Conservation (phyloP, 2,797 vertebrate species). For the Platalea minor region DNA sequence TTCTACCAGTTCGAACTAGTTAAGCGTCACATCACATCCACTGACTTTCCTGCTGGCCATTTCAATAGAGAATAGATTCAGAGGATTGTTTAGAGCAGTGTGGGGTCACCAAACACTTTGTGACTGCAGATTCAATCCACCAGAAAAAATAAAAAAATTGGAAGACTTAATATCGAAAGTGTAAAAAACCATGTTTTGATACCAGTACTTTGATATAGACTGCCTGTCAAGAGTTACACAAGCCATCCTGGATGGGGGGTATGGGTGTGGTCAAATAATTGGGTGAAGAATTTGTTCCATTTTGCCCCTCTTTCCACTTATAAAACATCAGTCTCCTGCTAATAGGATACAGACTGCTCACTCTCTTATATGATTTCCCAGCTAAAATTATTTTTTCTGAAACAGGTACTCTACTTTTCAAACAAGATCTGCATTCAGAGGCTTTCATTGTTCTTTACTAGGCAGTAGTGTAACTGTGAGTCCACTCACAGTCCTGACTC, state of each 20-base stretch:
- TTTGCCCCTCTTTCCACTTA: neutral
- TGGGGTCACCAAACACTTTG: neutral
- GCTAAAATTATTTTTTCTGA: neutral
- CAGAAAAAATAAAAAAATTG: too few species aligned
- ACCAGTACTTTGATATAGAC: neutral
- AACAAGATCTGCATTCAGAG: neutral
- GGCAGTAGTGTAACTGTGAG: neutral
- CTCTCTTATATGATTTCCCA: neutral
- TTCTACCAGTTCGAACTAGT: neutral
- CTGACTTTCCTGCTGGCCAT: neutral
- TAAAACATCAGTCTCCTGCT: neutral
- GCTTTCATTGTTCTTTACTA: neutral
- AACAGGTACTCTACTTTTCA: neutral
- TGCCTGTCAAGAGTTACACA: neutral
- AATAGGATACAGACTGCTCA: neutral
- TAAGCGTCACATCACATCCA: neutral
- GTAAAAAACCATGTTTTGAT: neutral
- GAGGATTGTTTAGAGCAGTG: neutral
- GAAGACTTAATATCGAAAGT: neutral
- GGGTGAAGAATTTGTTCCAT: neutral
- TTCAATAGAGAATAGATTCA: neutral
- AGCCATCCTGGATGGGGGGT: neutral
- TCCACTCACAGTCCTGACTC: neutral
- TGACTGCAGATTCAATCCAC: neutral
- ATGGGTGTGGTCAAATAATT: neutral